These are phyloP conservation scores for Okamejei kenojei DNA, from an alignment of 2,797 vertebrate genomes.

Conservation along the genomic window DNA sequence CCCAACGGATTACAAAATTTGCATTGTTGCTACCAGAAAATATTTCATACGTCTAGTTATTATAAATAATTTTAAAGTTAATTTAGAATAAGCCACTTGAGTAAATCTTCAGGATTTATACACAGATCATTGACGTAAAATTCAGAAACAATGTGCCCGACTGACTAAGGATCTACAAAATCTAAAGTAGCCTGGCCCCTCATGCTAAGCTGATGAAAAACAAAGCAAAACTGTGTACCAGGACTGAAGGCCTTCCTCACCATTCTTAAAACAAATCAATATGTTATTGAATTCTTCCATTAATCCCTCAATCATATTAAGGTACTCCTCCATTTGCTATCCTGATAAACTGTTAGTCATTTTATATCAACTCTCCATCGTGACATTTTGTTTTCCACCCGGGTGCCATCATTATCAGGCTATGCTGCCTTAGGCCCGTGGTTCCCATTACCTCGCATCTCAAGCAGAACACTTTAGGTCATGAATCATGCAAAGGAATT, in stretches of 20 bases:
- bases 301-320: background rate
- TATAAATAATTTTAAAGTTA: background rate
- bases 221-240: background rate
- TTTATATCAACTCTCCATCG: background rate
- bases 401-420: background rate
- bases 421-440: background rate
- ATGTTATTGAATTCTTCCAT: background rate
- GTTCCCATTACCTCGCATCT: background rate
- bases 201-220: background rate
- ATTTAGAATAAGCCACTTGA: background rate
- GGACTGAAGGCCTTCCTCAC: background rate
- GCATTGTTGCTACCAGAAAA: too few species aligned
- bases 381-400: background rate
- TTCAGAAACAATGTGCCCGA: background rate
- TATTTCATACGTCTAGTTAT: background rate
- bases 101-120: background rate
- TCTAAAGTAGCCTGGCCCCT: background rate
- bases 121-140: background rate
- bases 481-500: background rate
- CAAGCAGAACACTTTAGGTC: background rate
- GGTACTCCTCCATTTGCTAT: background rate
- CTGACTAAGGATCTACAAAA: background rate
- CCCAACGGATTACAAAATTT: background rate
- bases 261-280: background rate
- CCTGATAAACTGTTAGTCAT: background rate